Base-by-base conservation (phyloP, 1,140 invertebrate species). In the Phocides pigmalion region DNA sequence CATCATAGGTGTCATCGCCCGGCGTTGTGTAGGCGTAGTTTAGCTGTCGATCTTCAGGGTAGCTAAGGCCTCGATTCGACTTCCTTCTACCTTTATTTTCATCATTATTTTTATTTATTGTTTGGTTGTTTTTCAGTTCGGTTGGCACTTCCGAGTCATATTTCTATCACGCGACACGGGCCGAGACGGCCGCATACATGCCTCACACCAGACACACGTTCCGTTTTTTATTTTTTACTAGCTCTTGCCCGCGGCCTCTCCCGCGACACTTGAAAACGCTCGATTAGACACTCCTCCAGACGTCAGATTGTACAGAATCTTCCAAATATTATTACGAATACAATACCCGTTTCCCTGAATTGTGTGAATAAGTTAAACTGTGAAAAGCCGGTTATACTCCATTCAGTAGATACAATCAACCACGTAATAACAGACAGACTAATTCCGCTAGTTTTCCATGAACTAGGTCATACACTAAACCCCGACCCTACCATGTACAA, bases 141-240 rank as follows among this genome's bases (percentile, higher is more conserved):
- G 73, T 87, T 82, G 73, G 78, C 82, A 87, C 82, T 80, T 75
- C 68, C 49, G 74, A 75, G 83, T 89, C 87, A 87, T 89, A 87
- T 87, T 85, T 79, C 67, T 86, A 80, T 86, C 84, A 82, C 84
- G 72, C 56, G 76, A 89, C 87, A 89, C 84, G 63, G 79, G 81
- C 79, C 76, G 14, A 9, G 25, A 32, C 53, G 76, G 74, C 81
- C 73, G 71, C 72, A 74, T 80, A 87, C 84, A 86, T 81, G 80
- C 79, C 82, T 80, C 72, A 87, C 84, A 86, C 84, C 73, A 79
- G 59, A 84, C 79, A 87, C 84, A 75, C 11, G 64, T 65, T 72
- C 66, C 66, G 56, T 72, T 71, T 68, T 68, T 67, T 68, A 58
- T 50, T 72, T 74, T 62, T 72, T 75, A 62, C 12, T 54, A 62